Percentiles rank a stretch among this genome's conserved stretches.
These are phyloP conservation scores for Oryctolagus cuniculus DNA, from an alignment of 2,113 vertebrate genomes.

Conservation along the genomic window DNA sequence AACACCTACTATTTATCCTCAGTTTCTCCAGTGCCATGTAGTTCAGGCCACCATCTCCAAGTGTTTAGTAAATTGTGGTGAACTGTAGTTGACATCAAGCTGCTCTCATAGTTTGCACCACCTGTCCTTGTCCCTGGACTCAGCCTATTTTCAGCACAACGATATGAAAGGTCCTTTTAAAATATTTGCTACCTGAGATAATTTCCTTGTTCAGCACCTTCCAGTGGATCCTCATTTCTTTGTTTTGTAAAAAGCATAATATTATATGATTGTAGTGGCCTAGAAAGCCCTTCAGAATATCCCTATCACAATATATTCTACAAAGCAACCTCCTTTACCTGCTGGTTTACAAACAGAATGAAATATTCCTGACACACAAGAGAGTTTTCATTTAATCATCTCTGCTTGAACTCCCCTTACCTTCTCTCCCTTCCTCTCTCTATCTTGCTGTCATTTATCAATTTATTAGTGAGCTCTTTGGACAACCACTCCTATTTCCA, in stretches of 20 bases:
- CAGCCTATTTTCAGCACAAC: not conserved
- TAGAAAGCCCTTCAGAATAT: not conserved
- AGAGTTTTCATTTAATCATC: not conserved
- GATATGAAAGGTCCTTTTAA: not conserved
- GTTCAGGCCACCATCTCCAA: not conserved
- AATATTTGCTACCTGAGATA: rapidly evolving
- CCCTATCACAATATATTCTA: not conserved
- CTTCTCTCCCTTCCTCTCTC: not conserved
- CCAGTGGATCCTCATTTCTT: not conserved
- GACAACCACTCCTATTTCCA: not conserved
- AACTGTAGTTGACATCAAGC: rapidly evolving
- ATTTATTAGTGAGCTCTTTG: not conserved
- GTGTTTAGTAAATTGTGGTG: not conserved
- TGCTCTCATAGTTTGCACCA: rapidly evolving
- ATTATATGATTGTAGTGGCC: not conserved
- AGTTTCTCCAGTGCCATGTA: not conserved
- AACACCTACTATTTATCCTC: not conserved
- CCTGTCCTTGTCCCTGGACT: not conserved
- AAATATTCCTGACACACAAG: not conserved
- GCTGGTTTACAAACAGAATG: not conserved
- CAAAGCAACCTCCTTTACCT: not conserved
- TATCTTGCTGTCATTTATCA: no score
- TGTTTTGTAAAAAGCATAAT: not conserved
- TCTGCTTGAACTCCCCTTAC: not conserved
- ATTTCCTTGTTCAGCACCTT: not conserved